Percentiles rank a stretch among this genome's conserved stretches.
phyloP scores from a whole-genome alignment of 2,888 invertebrate species.

The Clivina fossor region DNA sequence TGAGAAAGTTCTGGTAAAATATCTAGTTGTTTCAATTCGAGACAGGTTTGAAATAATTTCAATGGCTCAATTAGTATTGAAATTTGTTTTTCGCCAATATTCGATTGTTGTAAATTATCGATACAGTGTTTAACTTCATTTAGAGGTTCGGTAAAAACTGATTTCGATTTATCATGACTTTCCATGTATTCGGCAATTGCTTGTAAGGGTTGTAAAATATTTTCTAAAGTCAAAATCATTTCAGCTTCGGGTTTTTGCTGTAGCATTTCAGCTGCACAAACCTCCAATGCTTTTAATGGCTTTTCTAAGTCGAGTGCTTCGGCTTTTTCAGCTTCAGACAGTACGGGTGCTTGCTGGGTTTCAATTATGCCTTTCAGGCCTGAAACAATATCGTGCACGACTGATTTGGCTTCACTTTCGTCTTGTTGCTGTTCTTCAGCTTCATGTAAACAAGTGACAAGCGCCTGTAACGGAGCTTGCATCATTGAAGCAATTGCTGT shows the following conservation, averaged over 20 bases:
- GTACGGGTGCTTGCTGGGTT: neutral
- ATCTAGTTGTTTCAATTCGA: conserved; percentile 18
- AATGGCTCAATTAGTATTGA: conserved; percentile 13
- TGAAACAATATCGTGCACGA: conserved; percentile 21
- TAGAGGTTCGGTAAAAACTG: conserved; percentile 12
- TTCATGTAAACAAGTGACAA: conserved; percentile 24
- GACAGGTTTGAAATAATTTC: conserved; percentile 1
- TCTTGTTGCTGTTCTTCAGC: conserved; percentile 12
- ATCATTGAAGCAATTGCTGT: conserved; percentile 23
- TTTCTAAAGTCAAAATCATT: conserved; percentile 19
- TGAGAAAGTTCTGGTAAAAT: neutral
- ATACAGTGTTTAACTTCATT: conserved; percentile 23
- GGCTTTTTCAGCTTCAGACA: neutral
- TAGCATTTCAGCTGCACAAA: conserved; percentile 22
- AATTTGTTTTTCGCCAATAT: conserved; percentile 14
- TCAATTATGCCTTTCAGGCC: conserved; percentile 23
- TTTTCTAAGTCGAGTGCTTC: conserved; percentile 10
- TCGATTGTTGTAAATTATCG: conserved; percentile 17
- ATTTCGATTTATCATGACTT: conserved; percentile 15
- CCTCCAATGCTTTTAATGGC: conserved; percentile 23
- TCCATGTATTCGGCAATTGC: conserved; percentile 27
- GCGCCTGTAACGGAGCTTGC: conserved; percentile 20
- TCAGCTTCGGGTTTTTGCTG: conserved; percentile 22
- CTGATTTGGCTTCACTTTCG: conserved; percentile 24
- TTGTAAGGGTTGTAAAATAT: conserved; percentile 20